phyloP scores from a whole-genome alignment of 2,113 vertebrate genomes.

The Cavia porcellus region DNA sequence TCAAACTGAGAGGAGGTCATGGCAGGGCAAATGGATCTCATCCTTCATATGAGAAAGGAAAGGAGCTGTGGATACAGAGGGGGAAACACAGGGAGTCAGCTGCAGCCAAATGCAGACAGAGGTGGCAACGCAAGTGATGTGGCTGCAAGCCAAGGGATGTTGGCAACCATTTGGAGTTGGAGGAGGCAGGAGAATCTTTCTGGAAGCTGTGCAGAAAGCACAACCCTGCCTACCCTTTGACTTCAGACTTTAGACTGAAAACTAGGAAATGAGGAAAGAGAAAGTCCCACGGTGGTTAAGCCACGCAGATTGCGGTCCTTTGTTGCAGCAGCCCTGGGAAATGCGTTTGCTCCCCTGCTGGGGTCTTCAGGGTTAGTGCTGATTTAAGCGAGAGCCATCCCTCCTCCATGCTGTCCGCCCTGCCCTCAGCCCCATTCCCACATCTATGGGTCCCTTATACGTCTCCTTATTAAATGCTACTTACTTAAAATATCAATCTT shows the following conservation, averaged over 20 bases:
- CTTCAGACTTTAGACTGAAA: neutral
- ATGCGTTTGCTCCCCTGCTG: neutral
- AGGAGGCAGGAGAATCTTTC: neutral
- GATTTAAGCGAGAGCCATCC: neutral
- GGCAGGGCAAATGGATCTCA: too few species aligned
- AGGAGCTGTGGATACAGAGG: neutral
- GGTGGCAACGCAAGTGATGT: neutral
- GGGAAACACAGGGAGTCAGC: neutral
- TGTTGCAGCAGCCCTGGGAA: accelerated
- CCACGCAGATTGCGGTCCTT: neutral
- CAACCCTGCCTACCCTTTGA: neutral
- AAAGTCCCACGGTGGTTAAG: too few species aligned
- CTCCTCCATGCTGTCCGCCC: accelerated
- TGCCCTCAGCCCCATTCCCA: too few species aligned
- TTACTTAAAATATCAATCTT: neutral
- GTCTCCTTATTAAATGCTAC: neutral
- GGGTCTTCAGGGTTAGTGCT: accelerated
- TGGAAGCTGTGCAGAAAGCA: neutral
- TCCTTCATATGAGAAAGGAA: neutral
- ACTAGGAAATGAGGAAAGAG: neutral
- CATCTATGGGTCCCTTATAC: neutral
- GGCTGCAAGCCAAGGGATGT: neutral
- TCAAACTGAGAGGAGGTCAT: neutral
- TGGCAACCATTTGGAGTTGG: neutral
- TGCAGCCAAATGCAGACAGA: neutral